Percentiles rank a stretch among this genome's conserved stretches.
These are phyloP conservation scores for Calycopis cecrops DNA, from an alignment of 1,140 invertebrate species.

Conservation along the genomic window DNA sequence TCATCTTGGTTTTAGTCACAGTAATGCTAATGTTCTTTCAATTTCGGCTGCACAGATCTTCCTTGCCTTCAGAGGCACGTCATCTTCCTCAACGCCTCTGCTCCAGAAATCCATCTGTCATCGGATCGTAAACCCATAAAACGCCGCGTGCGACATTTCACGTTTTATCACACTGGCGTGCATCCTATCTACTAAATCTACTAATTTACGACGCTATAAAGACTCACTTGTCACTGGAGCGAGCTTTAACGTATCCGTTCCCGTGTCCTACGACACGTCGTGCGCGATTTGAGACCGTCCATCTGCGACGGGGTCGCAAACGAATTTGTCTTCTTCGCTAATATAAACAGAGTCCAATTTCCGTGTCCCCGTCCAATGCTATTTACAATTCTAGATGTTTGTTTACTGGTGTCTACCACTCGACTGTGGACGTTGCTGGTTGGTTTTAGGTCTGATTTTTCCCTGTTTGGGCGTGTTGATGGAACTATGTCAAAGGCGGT, in stretches of 20 bases:
- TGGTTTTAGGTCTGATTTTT: slow-evolving; percentile 15
- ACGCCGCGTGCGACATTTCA: slow-evolving; percentile 56
- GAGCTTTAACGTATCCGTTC: slow-evolving; percentile 43
- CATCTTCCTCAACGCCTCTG: not conserved
- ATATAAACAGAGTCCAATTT: slow-evolving; percentile 67
- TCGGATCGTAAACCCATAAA: slow-evolving; percentile 28
- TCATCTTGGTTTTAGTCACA: too few species aligned
- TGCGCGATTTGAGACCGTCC: slow-evolving; percentile 45
- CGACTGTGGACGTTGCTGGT: slow-evolving; percentile 1
- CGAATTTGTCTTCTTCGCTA: slow-evolving; percentile 60
- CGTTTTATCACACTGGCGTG: slow-evolving; percentile 44
- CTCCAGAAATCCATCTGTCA: slow-evolving; percentile 12
- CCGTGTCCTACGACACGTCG: slow-evolving; percentile 24
- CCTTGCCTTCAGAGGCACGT: too few species aligned
- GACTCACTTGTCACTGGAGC: slow-evolving; percentile 68
- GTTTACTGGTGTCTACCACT: not conserved
- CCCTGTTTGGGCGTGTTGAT: slow-evolving; percentile 21
- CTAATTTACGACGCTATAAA: slow-evolving; percentile 70
- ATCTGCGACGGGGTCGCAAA: slow-evolving; percentile 50
- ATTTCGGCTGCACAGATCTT: too few species aligned
- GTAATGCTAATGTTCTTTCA: too few species aligned
- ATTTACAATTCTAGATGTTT: slow-evolving; percentile 10
- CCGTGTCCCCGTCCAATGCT: slow-evolving; percentile 43
- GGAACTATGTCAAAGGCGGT: slow-evolving; percentile 33
- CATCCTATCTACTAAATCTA: slow-evolving; percentile 33